Percentiles rank a stretch among this genome's conserved stretches.
Conservation (phyloP, 2,113 vertebrate genomes). For the Chiloscyllium plagiosum region DNA sequence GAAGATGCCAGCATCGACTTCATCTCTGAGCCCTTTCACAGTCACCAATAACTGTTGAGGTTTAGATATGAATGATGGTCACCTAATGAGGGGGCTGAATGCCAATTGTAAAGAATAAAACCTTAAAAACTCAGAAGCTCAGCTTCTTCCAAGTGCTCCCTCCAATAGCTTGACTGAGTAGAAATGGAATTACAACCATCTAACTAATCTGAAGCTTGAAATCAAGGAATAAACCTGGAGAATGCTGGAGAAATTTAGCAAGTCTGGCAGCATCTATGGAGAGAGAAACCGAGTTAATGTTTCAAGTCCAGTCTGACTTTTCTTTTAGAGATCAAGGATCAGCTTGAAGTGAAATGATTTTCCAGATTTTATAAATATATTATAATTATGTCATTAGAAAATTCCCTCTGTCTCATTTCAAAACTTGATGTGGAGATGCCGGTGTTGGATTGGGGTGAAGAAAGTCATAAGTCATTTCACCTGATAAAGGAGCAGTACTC, state of each 20-base stretch:
- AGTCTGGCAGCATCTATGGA: too few relatives aligned
- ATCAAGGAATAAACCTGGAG: neutral
- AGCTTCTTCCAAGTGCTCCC: neutral
- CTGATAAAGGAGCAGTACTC: too few relatives aligned
- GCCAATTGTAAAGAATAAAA: neutral
- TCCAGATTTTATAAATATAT: neutral
- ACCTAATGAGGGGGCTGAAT: neutral
- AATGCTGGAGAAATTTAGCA: too few relatives aligned
- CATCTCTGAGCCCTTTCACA: neutral
- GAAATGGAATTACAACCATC: neutral
- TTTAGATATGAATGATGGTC: neutral
- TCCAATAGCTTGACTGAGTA: neutral
- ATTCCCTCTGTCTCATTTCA: neutral
- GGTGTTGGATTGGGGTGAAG: too few relatives aligned
- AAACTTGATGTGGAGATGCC: too few relatives aligned
- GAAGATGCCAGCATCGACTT: neutral
- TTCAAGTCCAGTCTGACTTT: too few relatives aligned
- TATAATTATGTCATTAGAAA: neutral
- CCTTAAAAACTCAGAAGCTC: neutral
- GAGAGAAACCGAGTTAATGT: too few relatives aligned
- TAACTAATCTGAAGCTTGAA: neutral
- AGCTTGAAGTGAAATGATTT: neutral
- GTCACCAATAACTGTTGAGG: neutral
- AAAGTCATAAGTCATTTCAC: too few relatives aligned
- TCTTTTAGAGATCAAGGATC: neutral